Evolutionary conservation across 2,797 vertebrate genomes (phyloP).

Genomic region (Fistularia tabacaria): DNA sequence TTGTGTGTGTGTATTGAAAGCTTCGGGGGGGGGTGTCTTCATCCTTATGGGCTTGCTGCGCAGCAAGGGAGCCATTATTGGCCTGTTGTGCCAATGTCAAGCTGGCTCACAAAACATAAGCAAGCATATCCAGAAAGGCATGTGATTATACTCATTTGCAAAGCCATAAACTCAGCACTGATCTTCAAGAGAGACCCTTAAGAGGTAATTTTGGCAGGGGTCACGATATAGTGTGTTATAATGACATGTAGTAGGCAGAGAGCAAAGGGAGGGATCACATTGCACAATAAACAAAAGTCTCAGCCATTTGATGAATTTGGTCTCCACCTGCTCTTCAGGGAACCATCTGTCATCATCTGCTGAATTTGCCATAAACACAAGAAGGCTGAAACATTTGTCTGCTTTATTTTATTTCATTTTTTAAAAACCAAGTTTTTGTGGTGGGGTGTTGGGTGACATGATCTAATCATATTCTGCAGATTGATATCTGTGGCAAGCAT

Average conservation of each 20-base stretch:
- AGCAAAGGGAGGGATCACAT: neutral
- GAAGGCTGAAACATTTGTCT: too few relatives aligned
- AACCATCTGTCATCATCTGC: too few relatives aligned
- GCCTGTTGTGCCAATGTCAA: constrained; percentile 32
- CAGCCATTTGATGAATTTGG: neutral
- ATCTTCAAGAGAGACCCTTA: constrained; percentile 7
- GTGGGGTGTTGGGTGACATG: too few relatives aligned
- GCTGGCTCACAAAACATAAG: constrained; percentile 23
- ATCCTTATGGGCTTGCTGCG: constrained; percentile 41
- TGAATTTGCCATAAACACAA: too few relatives aligned
- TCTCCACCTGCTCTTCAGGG: too few relatives aligned
- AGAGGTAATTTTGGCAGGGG: constrained; percentile 2
- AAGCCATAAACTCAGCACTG: constrained; percentile 28
- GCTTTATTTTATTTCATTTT: too few relatives aligned
- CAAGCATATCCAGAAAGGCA: constrained; percentile 14
- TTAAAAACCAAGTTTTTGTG: too few relatives aligned
- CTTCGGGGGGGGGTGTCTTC: constrained; percentile 13
- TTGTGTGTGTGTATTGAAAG: too few relatives aligned
- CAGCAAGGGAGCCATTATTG: constrained; percentile 41
- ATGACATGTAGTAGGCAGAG: neutral
- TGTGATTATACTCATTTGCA: constrained; percentile 39
- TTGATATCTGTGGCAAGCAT: too few relatives aligned
- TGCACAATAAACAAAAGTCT: neutral
- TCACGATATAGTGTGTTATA: constrained; percentile 2
- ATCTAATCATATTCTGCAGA: too few relatives aligned